Percentiles rank a stretch among this genome's conserved stretches.
phyloP scores from a whole-genome alignment of 2,113 vertebrate genomes.

The Erinaceus europaeus region DNA sequence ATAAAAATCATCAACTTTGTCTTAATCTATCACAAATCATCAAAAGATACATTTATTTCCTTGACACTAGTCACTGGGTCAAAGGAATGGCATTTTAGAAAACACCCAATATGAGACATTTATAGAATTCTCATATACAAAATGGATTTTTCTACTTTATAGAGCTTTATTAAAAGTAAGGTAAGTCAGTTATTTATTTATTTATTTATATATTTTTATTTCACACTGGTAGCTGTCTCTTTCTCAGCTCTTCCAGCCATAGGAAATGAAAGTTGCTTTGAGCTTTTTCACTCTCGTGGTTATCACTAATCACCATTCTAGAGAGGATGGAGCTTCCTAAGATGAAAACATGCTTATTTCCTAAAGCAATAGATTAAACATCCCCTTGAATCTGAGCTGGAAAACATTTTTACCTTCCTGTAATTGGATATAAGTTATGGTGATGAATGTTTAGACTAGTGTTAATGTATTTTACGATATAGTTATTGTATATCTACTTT shows the following conservation, averaged over 20 bases:
- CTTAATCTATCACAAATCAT: constrained; percentile 24
- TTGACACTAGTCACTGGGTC: not conserved
- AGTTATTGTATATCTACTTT: not conserved
- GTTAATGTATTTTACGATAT: not conserved
- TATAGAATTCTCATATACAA: not conserved
- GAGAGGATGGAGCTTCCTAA: not conserved
- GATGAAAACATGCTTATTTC: constrained; percentile 28
- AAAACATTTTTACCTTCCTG: constrained; percentile 21
- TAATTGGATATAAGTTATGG: constrained; percentile 1
- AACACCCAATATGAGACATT: not conserved
- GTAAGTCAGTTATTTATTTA: not conserved
- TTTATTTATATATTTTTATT: not conserved
- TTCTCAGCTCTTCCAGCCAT: not conserved
- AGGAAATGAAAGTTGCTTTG: constrained; percentile 16
- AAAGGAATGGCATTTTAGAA: constrained; percentile 14
- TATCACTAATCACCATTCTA: not conserved
- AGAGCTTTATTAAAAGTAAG: constrained; percentile 1
- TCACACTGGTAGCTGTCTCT: not conserved
- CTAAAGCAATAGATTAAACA: constrained; percentile 2
- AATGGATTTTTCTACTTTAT: not conserved
- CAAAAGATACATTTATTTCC: not conserved
- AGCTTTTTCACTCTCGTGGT: not conserved
- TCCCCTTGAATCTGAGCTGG: not conserved
- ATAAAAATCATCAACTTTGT: not conserved
- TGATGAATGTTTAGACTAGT: not conserved